These are phyloP conservation scores for Eulimnadia texana DNA, from an alignment of 1,140 invertebrate species.

Conservation along the genomic window DNA sequence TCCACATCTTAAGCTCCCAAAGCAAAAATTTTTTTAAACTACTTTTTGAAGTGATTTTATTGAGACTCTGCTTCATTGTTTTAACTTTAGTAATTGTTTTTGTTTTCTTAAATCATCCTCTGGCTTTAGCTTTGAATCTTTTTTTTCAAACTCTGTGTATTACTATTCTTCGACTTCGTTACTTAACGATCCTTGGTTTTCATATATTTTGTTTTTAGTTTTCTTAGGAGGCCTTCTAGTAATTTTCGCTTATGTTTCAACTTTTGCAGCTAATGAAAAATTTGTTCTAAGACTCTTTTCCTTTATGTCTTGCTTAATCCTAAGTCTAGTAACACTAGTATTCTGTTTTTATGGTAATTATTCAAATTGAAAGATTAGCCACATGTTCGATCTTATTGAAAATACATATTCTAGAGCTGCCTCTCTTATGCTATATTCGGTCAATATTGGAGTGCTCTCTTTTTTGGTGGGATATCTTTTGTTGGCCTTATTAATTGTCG, in stretches of 20 bases:
- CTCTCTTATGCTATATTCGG: not conserved
- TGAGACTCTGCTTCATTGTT: not conserved
- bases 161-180: too few relatives aligned
- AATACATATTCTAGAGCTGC: not conserved
- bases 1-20: conserved; percentile 20
- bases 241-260: conserved; percentile 22
- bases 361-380: too few relatives aligned
- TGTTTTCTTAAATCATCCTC: conserved; percentile 9
- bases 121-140: conserved; percentile 14
- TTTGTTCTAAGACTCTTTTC: conserved; percentile 7
- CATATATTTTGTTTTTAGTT: conserved; percentile 22
- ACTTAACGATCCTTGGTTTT: too few relatives aligned
- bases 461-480: conserved; percentile 19
- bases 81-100: conserved; percentile 2
- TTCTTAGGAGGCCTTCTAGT: conserved; percentile 23
- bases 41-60: conserved; percentile 11
- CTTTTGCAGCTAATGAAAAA: conserved; percentile 19
- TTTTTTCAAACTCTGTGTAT: conserved; percentile 18
- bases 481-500: conserved; percentile 18
- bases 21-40: conserved; percentile 20
- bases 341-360: too few relatives aligned
- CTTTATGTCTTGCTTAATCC: conserved; percentile 4
- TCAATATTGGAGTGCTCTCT: not conserved
- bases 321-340: conserved; percentile 3
- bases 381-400: too few relatives aligned